Evolutionary conservation across 1,140 invertebrate genomes (phyloP).

Genomic region (Zophobas atratus): DNA sequence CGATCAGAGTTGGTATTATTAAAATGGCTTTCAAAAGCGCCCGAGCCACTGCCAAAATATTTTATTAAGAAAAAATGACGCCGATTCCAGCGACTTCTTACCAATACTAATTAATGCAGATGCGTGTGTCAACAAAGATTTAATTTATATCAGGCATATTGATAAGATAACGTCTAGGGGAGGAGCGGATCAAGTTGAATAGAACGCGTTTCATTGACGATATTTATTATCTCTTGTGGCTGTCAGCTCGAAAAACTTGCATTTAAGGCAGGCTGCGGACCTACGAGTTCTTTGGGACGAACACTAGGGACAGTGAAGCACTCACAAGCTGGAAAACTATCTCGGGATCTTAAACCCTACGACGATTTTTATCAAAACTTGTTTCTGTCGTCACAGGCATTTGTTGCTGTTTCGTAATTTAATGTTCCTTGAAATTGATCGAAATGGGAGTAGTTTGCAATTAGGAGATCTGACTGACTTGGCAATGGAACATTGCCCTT

Average conservation of each 20-base stretch:
- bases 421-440: slow-evolving; percentile 39
- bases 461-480: slow-evolving; percentile 23
- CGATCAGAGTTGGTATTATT: slow-evolving; percentile 48
- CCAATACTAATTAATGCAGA: no score
- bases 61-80: slow-evolving; percentile 25
- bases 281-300: slow-evolving; percentile 24
- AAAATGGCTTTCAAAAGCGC: slow-evolving; percentile 44
- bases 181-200: slow-evolving; percentile 22
- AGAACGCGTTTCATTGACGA: slow-evolving; percentile 34
- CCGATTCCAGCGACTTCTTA: no score
- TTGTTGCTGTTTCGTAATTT: slow-evolving; percentile 38
- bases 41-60: slow-evolving; percentile 32
- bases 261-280: slow-evolving; percentile 36
- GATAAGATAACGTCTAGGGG: slow-evolving; percentile 15
- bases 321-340: slow-evolving; percentile 35
- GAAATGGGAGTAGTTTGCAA: slow-evolving; percentile 19
- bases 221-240: slow-evolving; percentile 39
- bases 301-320: slow-evolving; percentile 17
- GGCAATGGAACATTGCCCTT: neutral
- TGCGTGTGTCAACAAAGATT: no score
- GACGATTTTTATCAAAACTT: slow-evolving; percentile 25
- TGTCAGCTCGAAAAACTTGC: slow-evolving; percentile 33
- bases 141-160: no score
- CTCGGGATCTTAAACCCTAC: slow-evolving; percentile 27
- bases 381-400: slow-evolving; percentile 35